phyloP scores from a whole-genome alignment of 2,113 vertebrate genomes.

The Caracal caracal region DNA sequence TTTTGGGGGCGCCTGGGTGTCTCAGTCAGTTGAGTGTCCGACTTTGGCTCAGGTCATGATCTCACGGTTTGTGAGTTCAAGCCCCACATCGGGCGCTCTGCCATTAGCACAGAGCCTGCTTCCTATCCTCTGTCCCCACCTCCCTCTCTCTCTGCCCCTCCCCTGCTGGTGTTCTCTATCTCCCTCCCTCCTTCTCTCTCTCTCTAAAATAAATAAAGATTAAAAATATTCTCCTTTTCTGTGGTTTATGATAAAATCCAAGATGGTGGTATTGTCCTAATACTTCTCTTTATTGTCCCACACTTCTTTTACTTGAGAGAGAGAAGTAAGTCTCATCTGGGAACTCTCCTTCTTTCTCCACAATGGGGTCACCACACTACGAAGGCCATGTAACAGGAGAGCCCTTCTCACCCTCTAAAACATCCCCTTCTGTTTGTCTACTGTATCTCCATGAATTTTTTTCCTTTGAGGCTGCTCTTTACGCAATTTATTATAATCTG shows the following conservation, averaged over 20 bases:
- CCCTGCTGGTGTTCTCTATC: too few relatives aligned
- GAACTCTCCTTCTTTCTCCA: neutral
- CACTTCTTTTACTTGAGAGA: neutral
- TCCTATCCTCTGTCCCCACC: too few relatives aligned
- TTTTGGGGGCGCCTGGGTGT: too few relatives aligned
- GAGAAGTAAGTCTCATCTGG: neutral
- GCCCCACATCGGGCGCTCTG: too few relatives aligned
- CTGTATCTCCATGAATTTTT: neutral
- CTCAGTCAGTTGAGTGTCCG: too few relatives aligned
- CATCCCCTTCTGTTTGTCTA: neutral
- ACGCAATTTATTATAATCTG: neutral
- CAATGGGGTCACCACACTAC: fast-evolving
- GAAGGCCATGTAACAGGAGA: neutral
- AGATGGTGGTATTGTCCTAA: neutral
- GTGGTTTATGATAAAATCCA: neutral
- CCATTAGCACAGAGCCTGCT: too few relatives aligned
- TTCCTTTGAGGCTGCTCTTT: neutral
- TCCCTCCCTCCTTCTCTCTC: too few relatives aligned
- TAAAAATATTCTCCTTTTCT: too few relatives aligned
- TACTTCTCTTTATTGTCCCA: neutral
- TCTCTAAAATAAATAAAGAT: too few relatives aligned
- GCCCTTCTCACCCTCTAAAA: neutral
- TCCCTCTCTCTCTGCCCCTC: too few relatives aligned
- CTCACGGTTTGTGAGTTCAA: too few relatives aligned
- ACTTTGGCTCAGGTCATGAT: too few relatives aligned